Evolutionary conservation across 2,113 vertebrate species (phyloP), one percentile per base, ranked within the genome.

Genomic region (Lonchura striata): DNA sequence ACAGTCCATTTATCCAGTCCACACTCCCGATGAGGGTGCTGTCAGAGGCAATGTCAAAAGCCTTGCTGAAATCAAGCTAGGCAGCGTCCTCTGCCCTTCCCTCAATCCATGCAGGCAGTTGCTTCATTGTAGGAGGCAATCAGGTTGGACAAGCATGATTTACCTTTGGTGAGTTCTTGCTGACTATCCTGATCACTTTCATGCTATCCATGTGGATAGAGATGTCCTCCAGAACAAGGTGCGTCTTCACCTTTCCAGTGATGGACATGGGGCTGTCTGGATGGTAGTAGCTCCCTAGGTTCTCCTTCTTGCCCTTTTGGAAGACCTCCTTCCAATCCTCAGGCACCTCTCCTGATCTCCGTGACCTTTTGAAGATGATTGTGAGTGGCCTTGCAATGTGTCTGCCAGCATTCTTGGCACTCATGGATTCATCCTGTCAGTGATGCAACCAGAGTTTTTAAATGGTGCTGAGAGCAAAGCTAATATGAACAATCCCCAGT

Each of bases 381-480:
- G 21, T 61, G 46, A 66, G 33, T 13, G 14, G 25, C 15, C 54
- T 76, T 1, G 1, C 30, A 16, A 8, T 42, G 31, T 42, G 31
- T 56, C 56, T 35, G 25, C 31, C 19, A 52, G 37, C 59, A 65
- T 35, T 71, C 68, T 65, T 37, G 65, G 18, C 31, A 42, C 22
- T 41, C 8, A 1, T 35, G 41, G 21, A 33, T 47, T 15, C 35
- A 41, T 21, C 24, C 20, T 0, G 0, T 35, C 47, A 42, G 15
- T 76, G 35, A 81, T 64, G 69, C 44, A 90, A 75, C n/a, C 15
- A 68, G 63, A 77, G 49, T 61, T 90, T 90, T 83, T 41, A 92
- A 92, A 78, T 88, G 46, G 37, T 78, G 47, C 64, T 79, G 72
- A 81, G 90, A 94, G 81, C 56, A 95, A 90, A 92, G 76, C 52